Evolutionary conservation across 2,888 invertebrate genomes (phyloP).

Genomic region (Nesidiocoris tenuis): DNA sequence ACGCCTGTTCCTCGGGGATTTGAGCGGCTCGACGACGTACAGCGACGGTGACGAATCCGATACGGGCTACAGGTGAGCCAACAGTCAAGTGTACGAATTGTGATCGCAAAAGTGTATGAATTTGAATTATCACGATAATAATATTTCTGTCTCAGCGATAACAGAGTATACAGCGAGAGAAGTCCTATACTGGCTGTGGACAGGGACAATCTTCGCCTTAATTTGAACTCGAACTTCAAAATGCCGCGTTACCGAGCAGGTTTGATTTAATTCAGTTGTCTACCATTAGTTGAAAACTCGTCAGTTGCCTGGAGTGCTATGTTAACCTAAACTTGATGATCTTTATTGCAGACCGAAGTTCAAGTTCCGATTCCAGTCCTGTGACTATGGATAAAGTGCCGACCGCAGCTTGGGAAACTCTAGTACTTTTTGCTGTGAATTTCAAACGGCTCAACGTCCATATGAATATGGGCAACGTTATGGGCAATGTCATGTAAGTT

Average conservation of each 20-base stretch:
- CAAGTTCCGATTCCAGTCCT: constrained; percentile 59
- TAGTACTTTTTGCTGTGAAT: constrained; percentile 93
- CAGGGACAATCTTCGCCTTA: constrained; percentile 62
- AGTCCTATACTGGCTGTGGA: constrained; percentile 50
- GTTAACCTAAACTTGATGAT: no score
- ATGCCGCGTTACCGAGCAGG: constrained; percentile 53
- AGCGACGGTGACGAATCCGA: constrained; percentile 52
- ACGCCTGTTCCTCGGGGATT: constrained; percentile 88
- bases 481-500: constrained; percentile 90
- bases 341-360: constrained; percentile 52
- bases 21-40: constrained; percentile 62
- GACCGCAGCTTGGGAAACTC: constrained; percentile 88
- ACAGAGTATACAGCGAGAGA: constrained; percentile 38
- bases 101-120: no score
- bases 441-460: constrained; percentile 94
- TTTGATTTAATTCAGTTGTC: background rate
- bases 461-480: constrained; percentile 99
- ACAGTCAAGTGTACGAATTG: no score
- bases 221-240: constrained; percentile 55
- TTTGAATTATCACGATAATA: no score
- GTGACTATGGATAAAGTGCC: constrained; percentile 64
- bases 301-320: no score
- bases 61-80: constrained; percentile 42
- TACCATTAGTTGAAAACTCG: background rate
- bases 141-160: constrained; percentile 27